phyloP scores from a whole-genome alignment of 2,113 vertebrate species.

The Motacilla alba region DNA sequence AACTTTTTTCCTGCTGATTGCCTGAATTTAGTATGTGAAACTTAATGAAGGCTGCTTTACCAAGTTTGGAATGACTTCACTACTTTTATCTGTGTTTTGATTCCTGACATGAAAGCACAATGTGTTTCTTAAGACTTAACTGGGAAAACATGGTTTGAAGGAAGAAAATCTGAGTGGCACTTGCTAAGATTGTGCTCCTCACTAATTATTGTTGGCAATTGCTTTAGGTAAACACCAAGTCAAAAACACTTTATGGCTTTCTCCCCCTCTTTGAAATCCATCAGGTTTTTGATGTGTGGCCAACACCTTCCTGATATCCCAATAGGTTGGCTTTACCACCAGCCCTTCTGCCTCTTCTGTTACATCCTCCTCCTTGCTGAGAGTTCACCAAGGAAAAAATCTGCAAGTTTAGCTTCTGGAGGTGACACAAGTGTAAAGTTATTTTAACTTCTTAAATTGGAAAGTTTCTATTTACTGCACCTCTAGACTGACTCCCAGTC shows the following conservation, averaged over 20 bases:
- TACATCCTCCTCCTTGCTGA: neutral
- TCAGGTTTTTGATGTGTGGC: constrained; percentile 39
- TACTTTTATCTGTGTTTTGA: constrained; percentile 50
- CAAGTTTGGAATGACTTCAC: constrained; percentile 18
- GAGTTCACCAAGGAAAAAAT: neutral
- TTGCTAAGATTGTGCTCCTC: neutral
- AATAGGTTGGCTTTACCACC: neutral
- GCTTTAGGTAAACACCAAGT: constrained; percentile 39
- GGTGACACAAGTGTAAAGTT: constrained; percentile 34
- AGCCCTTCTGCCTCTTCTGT: neutral
- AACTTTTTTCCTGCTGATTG: neutral
- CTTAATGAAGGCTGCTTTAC: neutral
- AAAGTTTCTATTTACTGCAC: constrained; percentile 7
- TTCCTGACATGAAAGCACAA: constrained; percentile 29
- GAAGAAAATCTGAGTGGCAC: neutral
- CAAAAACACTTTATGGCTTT: neutral
- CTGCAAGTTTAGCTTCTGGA: neutral
- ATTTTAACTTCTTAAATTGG: constrained; percentile 33
- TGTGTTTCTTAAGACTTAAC: neutral
- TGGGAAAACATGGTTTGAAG: neutral
- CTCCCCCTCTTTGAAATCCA: constrained; percentile 33
- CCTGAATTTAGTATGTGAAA: constrained; percentile 13
- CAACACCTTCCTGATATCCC: constrained; percentile 18
- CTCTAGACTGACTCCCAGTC: neutral
- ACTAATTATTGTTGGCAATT: constrained; percentile 41